phyloP scores from a whole-genome alignment of 2,888 invertebrate species.

The Drosophila infuscata region DNA sequence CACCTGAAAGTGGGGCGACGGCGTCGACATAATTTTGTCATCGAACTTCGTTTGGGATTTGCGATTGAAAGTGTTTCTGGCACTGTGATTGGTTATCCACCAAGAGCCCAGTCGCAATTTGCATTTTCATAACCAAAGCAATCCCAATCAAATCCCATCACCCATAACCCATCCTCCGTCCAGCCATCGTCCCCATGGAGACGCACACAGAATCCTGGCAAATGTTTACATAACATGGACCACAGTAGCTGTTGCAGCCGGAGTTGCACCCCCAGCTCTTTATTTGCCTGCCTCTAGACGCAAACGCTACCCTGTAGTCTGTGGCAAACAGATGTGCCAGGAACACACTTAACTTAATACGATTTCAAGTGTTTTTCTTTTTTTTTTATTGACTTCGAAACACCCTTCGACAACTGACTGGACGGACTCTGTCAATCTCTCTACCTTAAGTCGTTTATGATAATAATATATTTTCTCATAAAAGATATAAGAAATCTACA shows the following conservation, averaged over 20 bases:
- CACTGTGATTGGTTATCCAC: constrained; percentile 8
- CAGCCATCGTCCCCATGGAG: neutral
- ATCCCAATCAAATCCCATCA: constrained; percentile 12
- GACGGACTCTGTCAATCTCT: neutral
- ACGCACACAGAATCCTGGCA: constrained; percentile 8
- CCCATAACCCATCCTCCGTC: neutral
- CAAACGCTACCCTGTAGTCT: constrained; percentile 25
- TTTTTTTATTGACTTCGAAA: neutral
- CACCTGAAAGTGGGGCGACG: neutral
- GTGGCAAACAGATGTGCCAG: neutral
- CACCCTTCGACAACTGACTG: neutral
- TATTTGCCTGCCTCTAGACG: constrained; percentile 37
- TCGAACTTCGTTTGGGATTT: constrained; percentile 22
- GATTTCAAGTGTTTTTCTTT: neutral
- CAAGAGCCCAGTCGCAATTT: constrained; percentile 3
- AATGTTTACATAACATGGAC: constrained; percentile 46
- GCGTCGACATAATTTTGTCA: constrained; percentile 1
- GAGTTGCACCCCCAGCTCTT: constrained; percentile 18
- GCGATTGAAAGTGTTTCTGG: constrained; percentile 19
- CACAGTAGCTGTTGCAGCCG: constrained; percentile 30
- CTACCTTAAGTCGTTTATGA: neutral
- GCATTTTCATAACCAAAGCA: constrained; percentile 17
- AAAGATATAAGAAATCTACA: neutral
- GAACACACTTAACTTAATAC: neutral
- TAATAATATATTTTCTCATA: neutral